Evolutionary conservation across 2,888 invertebrate genomes (phyloP).

Genomic region (Drosophila anomelani): DNA sequence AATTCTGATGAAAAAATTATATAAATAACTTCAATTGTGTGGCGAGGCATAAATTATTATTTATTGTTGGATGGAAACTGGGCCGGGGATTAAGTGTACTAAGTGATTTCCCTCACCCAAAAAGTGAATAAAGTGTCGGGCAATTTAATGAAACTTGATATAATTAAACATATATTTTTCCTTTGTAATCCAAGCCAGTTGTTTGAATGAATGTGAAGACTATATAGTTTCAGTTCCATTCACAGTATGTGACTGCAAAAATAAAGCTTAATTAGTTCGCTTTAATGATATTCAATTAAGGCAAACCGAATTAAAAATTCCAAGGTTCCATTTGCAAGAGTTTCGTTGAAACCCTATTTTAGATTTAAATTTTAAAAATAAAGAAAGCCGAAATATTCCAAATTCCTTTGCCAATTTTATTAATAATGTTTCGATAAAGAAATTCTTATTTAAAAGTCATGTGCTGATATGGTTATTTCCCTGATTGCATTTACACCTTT

Average conservation of each 20-base stretch:
- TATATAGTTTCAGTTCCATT: not conserved
- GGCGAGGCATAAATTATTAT: not conserved
- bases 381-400: not conserved
- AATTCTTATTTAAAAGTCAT: not conserved
- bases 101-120: not conserved
- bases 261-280: not conserved
- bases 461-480: not conserved
- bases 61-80: not conserved
- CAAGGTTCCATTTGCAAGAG: not conserved
- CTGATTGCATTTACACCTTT: not conserved
- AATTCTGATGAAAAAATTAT: not conserved
- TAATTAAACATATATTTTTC: not conserved
- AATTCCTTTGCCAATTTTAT: no score
- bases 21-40: not conserved
- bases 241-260: not conserved
- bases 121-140: not conserved
- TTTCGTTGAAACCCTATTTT: not conserved
- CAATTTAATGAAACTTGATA: slow-evolving; percentile 2
- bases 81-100: not conserved
- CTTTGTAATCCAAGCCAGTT: not conserved
- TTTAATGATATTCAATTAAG: not conserved
- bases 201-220: not conserved
- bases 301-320: not conserved
- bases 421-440: not conserved
- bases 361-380: not conserved